A percentile compares a stretch with the other conserved stretches of the same genome.
Evolutionary conservation across 1,140 invertebrate genomes (phyloP).

Genomic region (fruit fly (Drosophila melanogaster)): DNA sequence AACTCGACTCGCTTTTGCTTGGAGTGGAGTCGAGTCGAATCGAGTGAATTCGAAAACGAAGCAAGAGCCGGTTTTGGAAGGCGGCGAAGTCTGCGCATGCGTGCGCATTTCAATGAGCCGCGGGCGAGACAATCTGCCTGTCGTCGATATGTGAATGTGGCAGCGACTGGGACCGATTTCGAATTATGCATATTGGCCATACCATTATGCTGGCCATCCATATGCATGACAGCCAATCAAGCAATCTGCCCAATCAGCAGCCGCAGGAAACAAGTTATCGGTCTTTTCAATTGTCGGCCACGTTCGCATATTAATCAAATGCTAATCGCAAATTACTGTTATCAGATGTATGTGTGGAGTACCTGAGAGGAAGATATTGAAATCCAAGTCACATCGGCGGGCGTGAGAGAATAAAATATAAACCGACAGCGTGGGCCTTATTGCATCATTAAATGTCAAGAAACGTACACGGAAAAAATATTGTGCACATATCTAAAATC

Average conservation of each 20-base stretch:
- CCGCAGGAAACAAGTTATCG: conserved; percentile 25
- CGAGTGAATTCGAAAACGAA: conserved; percentile 10
- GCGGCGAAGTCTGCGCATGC: conserved; percentile 57
- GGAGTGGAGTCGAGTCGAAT: conserved; percentile 5
- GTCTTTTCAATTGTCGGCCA: conserved; percentile 1
- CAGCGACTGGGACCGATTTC: background rate
- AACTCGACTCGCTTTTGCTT: conserved; percentile 5
- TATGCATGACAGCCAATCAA: conserved; percentile 39
- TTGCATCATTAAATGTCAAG: conserved; percentile 13
- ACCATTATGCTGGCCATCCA: conserved; percentile 44
- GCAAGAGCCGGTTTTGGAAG: conserved; percentile 41
- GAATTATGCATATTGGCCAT: conserved; percentile 35
- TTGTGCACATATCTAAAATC: background rate
- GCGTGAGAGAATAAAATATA: background rate
- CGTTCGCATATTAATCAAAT: conserved; percentile 56
- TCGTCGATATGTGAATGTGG: background rate
- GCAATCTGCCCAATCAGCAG: conserved; percentile 19
- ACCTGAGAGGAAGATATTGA: conserved; percentile 18
- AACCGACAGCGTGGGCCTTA: background rate
- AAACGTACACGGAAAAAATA: background rate
- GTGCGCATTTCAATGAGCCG: conserved; percentile 72
- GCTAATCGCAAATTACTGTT: conserved; percentile 65
- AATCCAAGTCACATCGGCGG: conserved; percentile 15
- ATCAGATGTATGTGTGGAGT: conserved; percentile 9
- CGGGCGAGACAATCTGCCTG: conserved; percentile 7